Evolutionary conservation across 2,888 invertebrate genomes (phyloP).

Genomic region (Synergus japonicus): DNA sequence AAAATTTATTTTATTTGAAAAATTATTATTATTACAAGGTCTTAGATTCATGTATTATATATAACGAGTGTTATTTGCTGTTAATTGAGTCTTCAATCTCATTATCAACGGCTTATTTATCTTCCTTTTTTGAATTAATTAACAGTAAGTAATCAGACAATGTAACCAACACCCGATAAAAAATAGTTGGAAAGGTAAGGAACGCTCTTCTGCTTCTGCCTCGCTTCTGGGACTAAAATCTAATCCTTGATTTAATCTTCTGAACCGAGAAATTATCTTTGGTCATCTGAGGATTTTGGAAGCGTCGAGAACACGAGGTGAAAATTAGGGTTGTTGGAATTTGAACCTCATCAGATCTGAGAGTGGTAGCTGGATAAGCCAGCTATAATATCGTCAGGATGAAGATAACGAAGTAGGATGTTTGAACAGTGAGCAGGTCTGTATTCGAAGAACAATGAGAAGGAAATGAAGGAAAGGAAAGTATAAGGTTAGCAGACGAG

Average conservation of each 20-base stretch:
- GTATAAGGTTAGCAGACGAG: slow-evolving; percentile 34
- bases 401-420: slow-evolving; percentile 1
- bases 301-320: slow-evolving; percentile 18
- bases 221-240: background rate
- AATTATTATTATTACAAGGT: background rate
- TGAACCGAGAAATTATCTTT: background rate
- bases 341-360: slow-evolving; percentile 6
- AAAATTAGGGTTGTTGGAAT: slow-evolving; percentile 24
- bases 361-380: slow-evolving; percentile 1
- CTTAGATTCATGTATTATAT: no score
- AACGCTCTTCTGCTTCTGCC: background rate
- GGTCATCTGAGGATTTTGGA: slow-evolving; percentile 12
- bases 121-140: no score
- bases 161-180: no score
- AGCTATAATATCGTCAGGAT: slow-evolving; percentile 20
- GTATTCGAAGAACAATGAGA: slow-evolving; percentile 12
- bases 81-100: no score
- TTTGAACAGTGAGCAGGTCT: slow-evolving; percentile 5
- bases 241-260: background rate
- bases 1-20: background rate
- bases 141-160: no score
- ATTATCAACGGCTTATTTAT: no score
- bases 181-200: background rate
- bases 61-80: no score
- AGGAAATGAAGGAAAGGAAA: slow-evolving; percentile 28